Percentiles rank a stretch among this genome's conserved stretches.
These are phyloP conservation scores for Ptychadena robeensis DNA, from an alignment of 2,797 vertebrate species.

Conservation along the genomic window DNA sequence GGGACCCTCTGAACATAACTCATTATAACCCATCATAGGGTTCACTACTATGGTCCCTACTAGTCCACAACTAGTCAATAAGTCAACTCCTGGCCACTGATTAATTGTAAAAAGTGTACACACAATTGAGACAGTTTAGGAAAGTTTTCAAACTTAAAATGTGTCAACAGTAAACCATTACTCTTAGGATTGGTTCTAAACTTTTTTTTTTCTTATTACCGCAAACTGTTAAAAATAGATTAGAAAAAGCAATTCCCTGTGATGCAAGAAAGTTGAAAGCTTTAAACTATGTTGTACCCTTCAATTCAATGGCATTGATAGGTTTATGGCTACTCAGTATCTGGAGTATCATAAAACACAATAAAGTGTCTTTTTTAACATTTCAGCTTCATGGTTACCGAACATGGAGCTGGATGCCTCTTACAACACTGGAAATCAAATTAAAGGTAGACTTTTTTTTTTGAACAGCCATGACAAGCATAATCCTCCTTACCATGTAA, in stretches of 20 bases:
- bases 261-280: slow-evolving; percentile 15
- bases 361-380: slow-evolving; percentile 79
- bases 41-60: no score
- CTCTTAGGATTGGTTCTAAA: no score
- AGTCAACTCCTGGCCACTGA: no score
- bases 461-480: slow-evolving; percentile 84
- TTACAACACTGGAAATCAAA: slow-evolving; percentile 84
- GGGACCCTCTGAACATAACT: no score
- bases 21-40: no score
- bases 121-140: no score
- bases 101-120: no score
- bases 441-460: slow-evolving; percentile 83
- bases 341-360: slow-evolving; percentile 82
- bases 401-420: slow-evolving; percentile 78
- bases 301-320: slow-evolving; percentile 47
- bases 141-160: no score
- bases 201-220: no score
- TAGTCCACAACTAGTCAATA: no score
- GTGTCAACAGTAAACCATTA: no score
- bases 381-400: slow-evolving; percentile 81
- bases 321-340: slow-evolving; percentile 79
- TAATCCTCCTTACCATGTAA: slow-evolving; percentile 87
- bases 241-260: slow-evolving; percentile 25
- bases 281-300: slow-evolving; percentile 34
- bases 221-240: slow-evolving; percentile 19